phyloP scores from a whole-genome alignment of 2,113 vertebrate species.

The Calypte anna region DNA sequence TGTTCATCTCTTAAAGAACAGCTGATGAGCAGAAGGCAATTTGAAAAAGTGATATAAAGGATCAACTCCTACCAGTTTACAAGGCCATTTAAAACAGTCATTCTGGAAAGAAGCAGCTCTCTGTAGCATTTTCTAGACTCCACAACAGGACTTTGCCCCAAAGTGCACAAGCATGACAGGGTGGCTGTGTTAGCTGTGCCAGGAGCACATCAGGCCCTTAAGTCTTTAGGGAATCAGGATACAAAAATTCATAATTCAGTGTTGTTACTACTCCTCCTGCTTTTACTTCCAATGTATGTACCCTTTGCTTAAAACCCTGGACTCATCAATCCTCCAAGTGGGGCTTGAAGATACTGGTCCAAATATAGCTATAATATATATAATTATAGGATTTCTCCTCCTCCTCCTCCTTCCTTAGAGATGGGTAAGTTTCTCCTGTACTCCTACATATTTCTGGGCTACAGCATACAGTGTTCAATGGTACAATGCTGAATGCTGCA shows the following conservation, averaged over 20 bases:
- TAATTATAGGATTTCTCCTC: neutral
- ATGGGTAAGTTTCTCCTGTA: neutral
- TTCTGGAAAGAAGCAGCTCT: neutral
- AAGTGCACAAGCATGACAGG: neutral
- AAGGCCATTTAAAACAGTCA: neutral
- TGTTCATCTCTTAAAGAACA: slow-evolving; percentile 10
- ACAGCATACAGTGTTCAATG: rapidly evolving
- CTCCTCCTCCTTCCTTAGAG: neutral
- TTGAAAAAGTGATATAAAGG: slow-evolving; percentile 26
- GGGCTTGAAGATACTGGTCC: neutral
- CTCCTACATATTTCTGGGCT: neutral
- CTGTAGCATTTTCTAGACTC: neutral
- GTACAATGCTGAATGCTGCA: neutral
- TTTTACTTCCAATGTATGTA: neutral
- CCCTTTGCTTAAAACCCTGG: neutral
- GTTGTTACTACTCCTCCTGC: neutral
- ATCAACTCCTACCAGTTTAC: slow-evolving; percentile 18
- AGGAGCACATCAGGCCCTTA: neutral
- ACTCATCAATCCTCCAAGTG: neutral
- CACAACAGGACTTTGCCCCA: neutral
- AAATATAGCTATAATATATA: neutral
- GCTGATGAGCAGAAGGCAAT: slow-evolving; percentile 54
- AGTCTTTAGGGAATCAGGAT: neutral
- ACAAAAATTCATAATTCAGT: neutral
- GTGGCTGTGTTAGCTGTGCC: neutral